Evolutionary conservation across 2,797 vertebrate genomes (phyloP), one percentile per base, ranked within the genome.

Genomic region (Diceros bicornis): DNA sequence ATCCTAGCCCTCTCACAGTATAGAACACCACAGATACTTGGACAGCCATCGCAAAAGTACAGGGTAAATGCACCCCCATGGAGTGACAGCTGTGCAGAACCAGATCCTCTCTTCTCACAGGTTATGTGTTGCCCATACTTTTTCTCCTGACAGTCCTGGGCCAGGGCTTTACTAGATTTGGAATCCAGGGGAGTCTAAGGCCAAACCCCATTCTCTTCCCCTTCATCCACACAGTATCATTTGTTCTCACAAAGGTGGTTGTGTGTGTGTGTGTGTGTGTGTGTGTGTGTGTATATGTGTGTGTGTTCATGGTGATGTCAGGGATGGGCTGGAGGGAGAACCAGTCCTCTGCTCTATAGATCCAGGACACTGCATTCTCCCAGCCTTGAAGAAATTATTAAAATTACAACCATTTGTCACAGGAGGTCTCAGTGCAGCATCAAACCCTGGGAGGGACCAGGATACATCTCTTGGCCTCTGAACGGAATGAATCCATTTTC

Each of bases 381-480:
- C 37, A 74, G 61, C 29, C 69, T 92, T 96, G 44, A 77, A 44
- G 44, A 96, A 82, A 44, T 93, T 96, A 91, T 91, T 97, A 87
- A 96, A 95, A 98, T 93, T 77, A 94, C 66, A 96, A 25, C 69
- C 83, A 90, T 96, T 95, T 96, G 66, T 96, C 91, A 93, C 50
- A 23, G 77, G 94, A 94, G 86, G 55, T 68, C 88, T 94, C 55
- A 41, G 64, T 37, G 61, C 17, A 44, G 59, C 74, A 47, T 64
- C 75, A 34, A 86, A 32, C 88, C 59, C 89, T 37, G 44, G 79
- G 86, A 72, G 57, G 75, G 94, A 90, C 82, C 68, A 41, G 57
- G 69, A 68, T 27, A 41, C 17, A 32, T 88, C 85, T 85, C 92
- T 94, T 57, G 62, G 86, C 72, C 66, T 93, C 74, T 50, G 59